Evolutionary conservation across 1,140 invertebrate species (phyloP).

Genomic region (Hylyphantes graminicola): DNA sequence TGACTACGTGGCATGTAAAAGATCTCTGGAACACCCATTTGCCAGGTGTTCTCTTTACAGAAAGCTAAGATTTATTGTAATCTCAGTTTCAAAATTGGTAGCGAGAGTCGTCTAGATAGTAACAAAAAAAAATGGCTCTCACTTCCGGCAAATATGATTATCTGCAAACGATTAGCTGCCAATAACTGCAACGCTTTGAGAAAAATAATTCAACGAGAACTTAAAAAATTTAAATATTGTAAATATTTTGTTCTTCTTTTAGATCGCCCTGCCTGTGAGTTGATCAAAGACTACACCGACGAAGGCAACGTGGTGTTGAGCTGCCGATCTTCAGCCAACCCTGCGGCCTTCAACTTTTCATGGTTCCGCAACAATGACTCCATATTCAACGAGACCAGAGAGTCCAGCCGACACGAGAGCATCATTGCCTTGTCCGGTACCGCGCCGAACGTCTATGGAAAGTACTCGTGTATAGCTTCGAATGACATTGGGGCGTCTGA

Average conservation of each 20-base stretch:
- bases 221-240: too few species aligned
- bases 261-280: slow-evolving; percentile 88
- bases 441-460: slow-evolving; percentile 46
- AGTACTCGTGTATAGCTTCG: slow-evolving; percentile 63
- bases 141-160: too few species aligned
- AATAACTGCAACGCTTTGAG: too few species aligned
- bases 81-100: too few species aligned
- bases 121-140: too few species aligned
- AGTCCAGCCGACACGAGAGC: slow-evolving; percentile 30
- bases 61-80: too few species aligned
- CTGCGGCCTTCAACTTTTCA: slow-evolving; percentile 80
- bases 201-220: too few species aligned
- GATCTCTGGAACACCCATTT: too few species aligned
- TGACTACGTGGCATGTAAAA: too few species aligned
- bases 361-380: slow-evolving; percentile 79
- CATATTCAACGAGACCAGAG: slow-evolving; percentile 50
- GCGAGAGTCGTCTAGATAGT: too few species aligned
- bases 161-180: too few species aligned
- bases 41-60: too few species aligned
- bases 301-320: slow-evolving; percentile 75
- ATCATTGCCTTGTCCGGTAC: slow-evolving; percentile 40
- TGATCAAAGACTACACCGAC: slow-evolving; percentile 76
- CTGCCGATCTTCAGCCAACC: slow-evolving; percentile 85
- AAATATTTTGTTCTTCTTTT: slow-evolving; percentile 61
- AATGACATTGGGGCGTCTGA: slow-evolving; percentile 63